Evolutionary conservation across 2,113 vertebrate species (phyloP).

Genomic region (Andinoacara biseriatus): DNA sequence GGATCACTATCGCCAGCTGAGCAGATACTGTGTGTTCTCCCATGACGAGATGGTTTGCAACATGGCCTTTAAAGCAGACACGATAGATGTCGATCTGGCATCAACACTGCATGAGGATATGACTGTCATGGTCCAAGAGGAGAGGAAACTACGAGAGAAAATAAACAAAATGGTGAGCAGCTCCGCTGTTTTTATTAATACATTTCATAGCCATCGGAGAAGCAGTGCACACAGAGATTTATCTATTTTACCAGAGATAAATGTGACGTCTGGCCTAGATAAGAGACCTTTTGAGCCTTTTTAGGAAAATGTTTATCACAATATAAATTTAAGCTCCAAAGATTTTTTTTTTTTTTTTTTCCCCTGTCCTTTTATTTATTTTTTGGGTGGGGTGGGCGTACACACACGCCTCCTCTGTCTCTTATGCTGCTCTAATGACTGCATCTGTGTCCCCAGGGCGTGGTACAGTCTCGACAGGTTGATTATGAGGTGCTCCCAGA

Average conservation of each 20-base stretch:
- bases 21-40: conserved; percentile 97
- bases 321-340: not conserved
- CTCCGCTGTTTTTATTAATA: not conserved
- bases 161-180: conserved; percentile 87
- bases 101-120: conserved; percentile 90
- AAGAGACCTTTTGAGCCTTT: no score
- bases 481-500: conserved; percentile 92
- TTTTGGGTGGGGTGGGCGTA: not conserved
- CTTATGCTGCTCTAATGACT: conserved; percentile 28
- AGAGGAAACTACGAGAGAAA: conserved; percentile 85
- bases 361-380: not conserved
- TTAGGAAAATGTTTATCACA: not conserved
- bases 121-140: conserved; percentile 87
- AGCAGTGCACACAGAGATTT: not conserved
- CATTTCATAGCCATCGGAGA: not conserved
- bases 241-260: not conserved
- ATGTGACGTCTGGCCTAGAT: no score
- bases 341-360: not conserved
- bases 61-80: conserved; percentile 89
- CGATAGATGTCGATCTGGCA: conserved; percentile 88
- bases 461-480: conserved; percentile 84
- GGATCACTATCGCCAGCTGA: conserved; percentile 90
- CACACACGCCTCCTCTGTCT: conserved; percentile 15
- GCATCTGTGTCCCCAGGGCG: conserved; percentile 81
- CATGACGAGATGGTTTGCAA: conserved; percentile 98